phyloP scores from a whole-genome alignment of 1,140 invertebrate species.

The Lutraria rhynchaena region DNA sequence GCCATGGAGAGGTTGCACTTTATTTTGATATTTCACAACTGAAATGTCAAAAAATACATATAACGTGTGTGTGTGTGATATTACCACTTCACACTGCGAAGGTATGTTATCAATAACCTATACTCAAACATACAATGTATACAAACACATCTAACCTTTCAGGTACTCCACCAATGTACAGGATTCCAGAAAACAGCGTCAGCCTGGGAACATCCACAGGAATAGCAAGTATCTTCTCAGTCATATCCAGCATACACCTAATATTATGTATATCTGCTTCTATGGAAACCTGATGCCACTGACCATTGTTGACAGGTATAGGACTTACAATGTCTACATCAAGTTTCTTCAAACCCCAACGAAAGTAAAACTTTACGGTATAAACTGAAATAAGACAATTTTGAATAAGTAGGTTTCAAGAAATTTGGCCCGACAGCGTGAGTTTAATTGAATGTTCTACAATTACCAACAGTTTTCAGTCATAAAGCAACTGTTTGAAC shows the following conservation, averaged over 20 bases:
- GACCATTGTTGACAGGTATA: conserved; percentile 92
- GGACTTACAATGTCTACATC: conserved; percentile 35
- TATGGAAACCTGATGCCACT: conserved; percentile 94
- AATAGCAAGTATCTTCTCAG: conserved; percentile 58
- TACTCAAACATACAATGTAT: too few relatives aligned
- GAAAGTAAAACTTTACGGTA: conserved; percentile 89
- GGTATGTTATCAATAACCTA: too few relatives aligned
- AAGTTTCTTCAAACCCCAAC: conserved; percentile 49
- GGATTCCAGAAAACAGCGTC: conserved; percentile 60
- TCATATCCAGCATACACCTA: conserved; percentile 94
- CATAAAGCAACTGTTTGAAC: too few relatives aligned
- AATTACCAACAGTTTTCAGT: too few relatives aligned
- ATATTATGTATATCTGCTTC: conserved; percentile 93
- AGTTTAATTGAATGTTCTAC: too few relatives aligned
- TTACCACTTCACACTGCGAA: too few relatives aligned
- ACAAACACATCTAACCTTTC: conserved; percentile 82
- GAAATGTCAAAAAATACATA: too few relatives aligned
- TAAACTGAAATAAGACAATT: conserved; percentile 85
- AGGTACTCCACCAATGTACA: conserved; percentile 88
- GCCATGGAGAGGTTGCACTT: too few relatives aligned
- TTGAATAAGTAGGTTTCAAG: too few relatives aligned
- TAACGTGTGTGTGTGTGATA: too few relatives aligned
- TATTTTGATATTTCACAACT: too few relatives aligned
- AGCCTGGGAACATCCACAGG: conserved; percentile 55
- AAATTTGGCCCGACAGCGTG: too few relatives aligned